Percentiles rank a stretch among this genome's conserved stretches.
phyloP scores from a whole-genome alignment of 2,888 invertebrate species.

The Micoletzkya japonica region DNA sequence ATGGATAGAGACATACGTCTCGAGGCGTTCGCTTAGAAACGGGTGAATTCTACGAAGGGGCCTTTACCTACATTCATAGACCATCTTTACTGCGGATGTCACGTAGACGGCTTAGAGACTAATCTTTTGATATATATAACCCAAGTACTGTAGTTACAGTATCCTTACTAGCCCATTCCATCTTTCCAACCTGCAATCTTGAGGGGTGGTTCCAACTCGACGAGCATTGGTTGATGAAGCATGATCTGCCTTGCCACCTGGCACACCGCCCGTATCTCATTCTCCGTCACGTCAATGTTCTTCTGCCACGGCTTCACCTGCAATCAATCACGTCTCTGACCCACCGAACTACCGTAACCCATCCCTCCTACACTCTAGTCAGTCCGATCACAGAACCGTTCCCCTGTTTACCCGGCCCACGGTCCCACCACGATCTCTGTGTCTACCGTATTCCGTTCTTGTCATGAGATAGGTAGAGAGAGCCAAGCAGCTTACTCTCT shows the following conservation, averaged over 20 bases:
- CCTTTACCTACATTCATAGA: not conserved
- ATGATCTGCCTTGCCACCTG: constrained; percentile 56
- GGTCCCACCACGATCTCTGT: too few relatives aligned
- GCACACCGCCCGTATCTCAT: constrained; percentile 59
- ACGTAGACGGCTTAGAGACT: not conserved
- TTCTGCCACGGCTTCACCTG: constrained; percentile 56
- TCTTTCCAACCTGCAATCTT: constrained; percentile 54
- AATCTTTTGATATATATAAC: not conserved
- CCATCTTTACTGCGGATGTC: not conserved
- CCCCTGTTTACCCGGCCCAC: not conserved
- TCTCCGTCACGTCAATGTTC: constrained; percentile 57
- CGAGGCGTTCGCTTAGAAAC: too few relatives aligned
- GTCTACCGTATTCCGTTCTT: too few relatives aligned
- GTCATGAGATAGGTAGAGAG: too few relatives aligned
- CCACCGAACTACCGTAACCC: constrained; percentile 21
- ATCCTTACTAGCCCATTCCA: not conserved
- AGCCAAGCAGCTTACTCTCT: too few relatives aligned
- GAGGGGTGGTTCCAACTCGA: constrained; percentile 60
- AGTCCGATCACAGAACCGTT: not conserved
- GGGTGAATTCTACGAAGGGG: too few relatives aligned
- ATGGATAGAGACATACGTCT: too few relatives aligned
- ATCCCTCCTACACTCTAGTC: not conserved
- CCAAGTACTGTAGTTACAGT: not conserved
- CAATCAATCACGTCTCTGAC: constrained; percentile 9
- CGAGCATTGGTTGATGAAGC: constrained; percentile 60